Evolutionary conservation across 2,113 vertebrate genomes (phyloP).

Genomic region (Erythrocercus mccallii): DNA sequence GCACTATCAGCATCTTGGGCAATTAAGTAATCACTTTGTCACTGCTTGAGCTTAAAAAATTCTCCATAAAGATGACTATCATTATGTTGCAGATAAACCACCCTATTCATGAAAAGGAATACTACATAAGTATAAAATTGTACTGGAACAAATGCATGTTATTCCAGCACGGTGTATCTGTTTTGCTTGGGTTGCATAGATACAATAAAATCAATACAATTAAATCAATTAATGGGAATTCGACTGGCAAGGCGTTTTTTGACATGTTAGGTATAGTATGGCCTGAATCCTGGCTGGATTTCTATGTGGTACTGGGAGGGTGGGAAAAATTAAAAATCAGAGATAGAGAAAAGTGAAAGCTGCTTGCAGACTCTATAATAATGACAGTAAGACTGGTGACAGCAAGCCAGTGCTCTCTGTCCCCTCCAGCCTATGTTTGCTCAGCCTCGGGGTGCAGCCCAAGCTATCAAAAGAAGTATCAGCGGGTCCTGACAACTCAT

Average conservation of each 20-base stretch:
- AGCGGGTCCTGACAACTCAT: background rate
- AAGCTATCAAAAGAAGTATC: background rate
- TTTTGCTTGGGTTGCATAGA: background rate
- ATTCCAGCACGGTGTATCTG: background rate
- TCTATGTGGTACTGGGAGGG: background rate
- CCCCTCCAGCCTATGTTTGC: background rate
- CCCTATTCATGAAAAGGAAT: background rate
- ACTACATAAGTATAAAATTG: background rate
- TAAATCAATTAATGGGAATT: background rate
- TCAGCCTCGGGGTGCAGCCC: background rate
- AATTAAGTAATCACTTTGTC: constrained; percentile 4
- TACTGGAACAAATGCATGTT: background rate
- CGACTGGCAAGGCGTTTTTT: background rate
- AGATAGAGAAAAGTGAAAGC: background rate
- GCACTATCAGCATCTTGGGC: background rate
- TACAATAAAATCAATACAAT: background rate
- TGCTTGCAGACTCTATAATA: background rate
- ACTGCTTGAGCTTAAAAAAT: background rate
- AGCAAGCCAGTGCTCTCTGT: background rate
- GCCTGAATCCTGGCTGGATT: background rate
- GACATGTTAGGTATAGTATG: background rate
- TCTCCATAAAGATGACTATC: background rate
- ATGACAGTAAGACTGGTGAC: background rate
- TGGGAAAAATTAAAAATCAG: background rate
- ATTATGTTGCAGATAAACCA: background rate